These are phyloP conservation scores for Perodicticus potto DNA, from an alignment of 2,797 vertebrate species.

Conservation along the genomic window DNA sequence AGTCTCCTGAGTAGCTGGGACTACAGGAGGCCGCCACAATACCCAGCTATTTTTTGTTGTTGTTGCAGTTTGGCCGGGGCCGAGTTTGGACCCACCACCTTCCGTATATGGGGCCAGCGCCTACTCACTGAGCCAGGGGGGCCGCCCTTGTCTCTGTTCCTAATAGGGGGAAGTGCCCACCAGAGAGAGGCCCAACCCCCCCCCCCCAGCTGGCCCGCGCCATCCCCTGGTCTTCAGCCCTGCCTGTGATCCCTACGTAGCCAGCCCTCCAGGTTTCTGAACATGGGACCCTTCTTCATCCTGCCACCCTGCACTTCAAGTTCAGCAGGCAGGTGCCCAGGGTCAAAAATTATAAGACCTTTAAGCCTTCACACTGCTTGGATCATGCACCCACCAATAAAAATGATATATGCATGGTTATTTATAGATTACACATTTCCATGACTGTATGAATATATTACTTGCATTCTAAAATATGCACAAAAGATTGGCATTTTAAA, in stretches of 20 bases:
- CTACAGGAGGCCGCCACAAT: no score
- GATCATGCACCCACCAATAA: fast-evolving
- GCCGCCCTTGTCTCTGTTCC: background rate
- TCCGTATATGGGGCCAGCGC: no score
- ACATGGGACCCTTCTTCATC: no score
- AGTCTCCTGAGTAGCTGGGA: no score
- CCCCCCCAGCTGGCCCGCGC: fast-evolving
- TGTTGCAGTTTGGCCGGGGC: no score
- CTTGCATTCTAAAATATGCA: background rate
- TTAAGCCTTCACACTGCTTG: background rate
- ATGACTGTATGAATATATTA: background rate
- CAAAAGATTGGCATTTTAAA: background rate
- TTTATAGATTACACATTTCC: background rate
- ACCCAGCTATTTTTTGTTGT: no score
- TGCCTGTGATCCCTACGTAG: no score
- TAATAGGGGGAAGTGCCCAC: background rate
- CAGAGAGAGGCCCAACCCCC: background rate
- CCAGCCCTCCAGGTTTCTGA: background rate
- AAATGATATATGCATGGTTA: background rate
- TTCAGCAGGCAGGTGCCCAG: background rate
- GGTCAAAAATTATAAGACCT: background rate
- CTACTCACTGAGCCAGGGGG: no score
- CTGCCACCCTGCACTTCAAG: background rate
- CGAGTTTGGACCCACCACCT: no score
- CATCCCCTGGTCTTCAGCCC: background rate